Evolutionary conservation across 2,113 vertebrate genomes (phyloP).

Genomic region (Furnarius figulus): DNA sequence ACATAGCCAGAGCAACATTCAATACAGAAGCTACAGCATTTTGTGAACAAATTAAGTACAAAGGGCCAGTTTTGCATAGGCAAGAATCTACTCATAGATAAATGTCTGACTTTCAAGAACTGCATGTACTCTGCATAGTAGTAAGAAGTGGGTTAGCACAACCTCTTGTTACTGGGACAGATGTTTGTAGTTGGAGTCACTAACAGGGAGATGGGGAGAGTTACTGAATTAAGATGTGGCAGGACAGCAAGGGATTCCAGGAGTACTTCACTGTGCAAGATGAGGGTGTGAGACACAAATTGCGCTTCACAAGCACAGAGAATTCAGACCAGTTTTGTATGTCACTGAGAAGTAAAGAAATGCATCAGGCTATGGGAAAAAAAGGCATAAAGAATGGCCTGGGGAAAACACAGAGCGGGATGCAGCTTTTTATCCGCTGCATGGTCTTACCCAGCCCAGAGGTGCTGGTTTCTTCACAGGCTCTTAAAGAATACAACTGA

Average conservation of each 20-base stretch:
- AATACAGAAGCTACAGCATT: background rate
- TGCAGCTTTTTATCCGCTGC: too few species aligned
- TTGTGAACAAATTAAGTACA: background rate
- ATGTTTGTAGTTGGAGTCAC: background rate
- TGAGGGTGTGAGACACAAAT: background rate
- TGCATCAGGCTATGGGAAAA: background rate
- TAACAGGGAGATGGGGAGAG: background rate
- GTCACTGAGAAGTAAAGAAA: too few species aligned
- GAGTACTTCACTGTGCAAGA: background rate
- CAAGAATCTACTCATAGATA: background rate
- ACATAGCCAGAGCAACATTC: background rate
- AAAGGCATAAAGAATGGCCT: accelerated
- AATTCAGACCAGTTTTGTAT: background rate
- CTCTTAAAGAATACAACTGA: background rate
- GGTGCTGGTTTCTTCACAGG: background rate
- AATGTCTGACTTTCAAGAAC: background rate
- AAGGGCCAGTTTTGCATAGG: background rate
- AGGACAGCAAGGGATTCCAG: background rate
- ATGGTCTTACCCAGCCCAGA: background rate
- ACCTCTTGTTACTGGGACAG: background rate
- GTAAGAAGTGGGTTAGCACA: background rate
- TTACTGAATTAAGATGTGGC: background rate
- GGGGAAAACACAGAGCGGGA: background rate
- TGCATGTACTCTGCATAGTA: background rate
- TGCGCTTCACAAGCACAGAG: background rate